phyloP scores from a whole-genome alignment of 2,113 vertebrate genomes.

The Catharus minimus region DNA sequence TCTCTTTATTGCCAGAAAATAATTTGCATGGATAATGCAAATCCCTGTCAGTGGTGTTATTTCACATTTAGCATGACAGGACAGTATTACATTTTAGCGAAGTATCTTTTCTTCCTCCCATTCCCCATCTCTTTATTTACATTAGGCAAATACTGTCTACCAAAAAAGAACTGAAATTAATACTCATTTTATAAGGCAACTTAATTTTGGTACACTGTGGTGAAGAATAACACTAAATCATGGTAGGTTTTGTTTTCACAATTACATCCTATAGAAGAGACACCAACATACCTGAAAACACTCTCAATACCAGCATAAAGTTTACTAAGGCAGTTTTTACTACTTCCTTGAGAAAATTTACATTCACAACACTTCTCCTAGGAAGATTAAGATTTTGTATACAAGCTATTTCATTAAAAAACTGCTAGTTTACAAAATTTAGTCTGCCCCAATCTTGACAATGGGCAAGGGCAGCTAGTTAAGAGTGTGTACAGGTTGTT shows the following conservation, averaged over 20 bases:
- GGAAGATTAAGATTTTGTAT: background rate
- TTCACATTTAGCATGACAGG: background rate
- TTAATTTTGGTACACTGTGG: background rate
- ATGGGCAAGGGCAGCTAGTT: background rate
- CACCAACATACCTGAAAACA: background rate
- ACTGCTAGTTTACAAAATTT: background rate
- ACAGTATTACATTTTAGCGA: background rate
- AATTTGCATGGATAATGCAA: background rate
- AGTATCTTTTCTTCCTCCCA: background rate
- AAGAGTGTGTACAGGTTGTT: background rate
- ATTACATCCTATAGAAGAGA: background rate
- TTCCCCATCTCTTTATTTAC: background rate
- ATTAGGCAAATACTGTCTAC: background rate
- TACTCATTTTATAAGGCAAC: background rate
- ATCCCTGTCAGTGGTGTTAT: background rate
- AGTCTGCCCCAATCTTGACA: background rate
- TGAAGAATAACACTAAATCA: background rate
- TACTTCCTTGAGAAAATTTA: background rate
- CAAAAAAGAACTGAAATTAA: background rate
- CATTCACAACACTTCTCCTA: background rate
- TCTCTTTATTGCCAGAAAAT: background rate
- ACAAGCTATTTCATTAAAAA: background rate
- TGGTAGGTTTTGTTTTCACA: background rate
- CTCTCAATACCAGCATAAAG: background rate
- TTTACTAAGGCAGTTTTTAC: background rate